Conservation (phyloP, 2,888 invertebrate genomes). For the Phragmatobia fuliginosa region DNA sequence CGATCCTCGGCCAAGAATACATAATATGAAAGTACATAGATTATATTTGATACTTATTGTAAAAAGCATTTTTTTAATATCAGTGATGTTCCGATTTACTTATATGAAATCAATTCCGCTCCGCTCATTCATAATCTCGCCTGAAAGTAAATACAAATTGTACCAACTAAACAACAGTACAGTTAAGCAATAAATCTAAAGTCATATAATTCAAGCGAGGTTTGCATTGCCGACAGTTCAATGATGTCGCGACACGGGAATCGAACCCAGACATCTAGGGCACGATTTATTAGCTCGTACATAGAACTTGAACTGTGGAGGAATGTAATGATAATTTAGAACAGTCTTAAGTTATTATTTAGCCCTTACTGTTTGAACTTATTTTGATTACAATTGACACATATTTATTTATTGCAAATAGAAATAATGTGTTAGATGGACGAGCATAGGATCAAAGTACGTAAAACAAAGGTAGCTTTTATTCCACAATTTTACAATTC, state of each 20-base stretch:
- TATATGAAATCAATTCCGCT: not conserved
- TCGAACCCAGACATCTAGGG: conserved; percentile 52
- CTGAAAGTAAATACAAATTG: conserved; percentile 29
- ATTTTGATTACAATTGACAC: not conserved
- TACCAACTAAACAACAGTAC: conserved; percentile 32
- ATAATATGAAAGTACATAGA: too few species aligned
- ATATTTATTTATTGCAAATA: not conserved
- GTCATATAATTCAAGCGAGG: conserved; percentile 45
- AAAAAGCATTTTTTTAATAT: too few species aligned
- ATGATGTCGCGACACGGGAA: conserved; percentile 57
- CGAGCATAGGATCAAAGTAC: not conserved
- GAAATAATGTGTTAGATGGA: too few species aligned
- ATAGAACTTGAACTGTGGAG: conserved; percentile 17
- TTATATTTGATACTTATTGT: too few species aligned
- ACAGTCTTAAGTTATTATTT: conserved; percentile 3
- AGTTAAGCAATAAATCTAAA: conserved; percentile 49
- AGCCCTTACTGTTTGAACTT: not conserved
- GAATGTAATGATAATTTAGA: conserved; percentile 6
- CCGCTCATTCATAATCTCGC: not conserved
- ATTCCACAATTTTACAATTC: too few species aligned
- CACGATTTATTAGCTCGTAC: conserved; percentile 49
- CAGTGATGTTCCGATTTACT: not conserved
- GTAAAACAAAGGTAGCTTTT: too few species aligned
- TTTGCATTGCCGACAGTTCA: conserved; percentile 50
- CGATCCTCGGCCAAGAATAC: too few species aligned